Conservation (phyloP, 23 tunicate species). For the Ascidia mentula region DNA sequence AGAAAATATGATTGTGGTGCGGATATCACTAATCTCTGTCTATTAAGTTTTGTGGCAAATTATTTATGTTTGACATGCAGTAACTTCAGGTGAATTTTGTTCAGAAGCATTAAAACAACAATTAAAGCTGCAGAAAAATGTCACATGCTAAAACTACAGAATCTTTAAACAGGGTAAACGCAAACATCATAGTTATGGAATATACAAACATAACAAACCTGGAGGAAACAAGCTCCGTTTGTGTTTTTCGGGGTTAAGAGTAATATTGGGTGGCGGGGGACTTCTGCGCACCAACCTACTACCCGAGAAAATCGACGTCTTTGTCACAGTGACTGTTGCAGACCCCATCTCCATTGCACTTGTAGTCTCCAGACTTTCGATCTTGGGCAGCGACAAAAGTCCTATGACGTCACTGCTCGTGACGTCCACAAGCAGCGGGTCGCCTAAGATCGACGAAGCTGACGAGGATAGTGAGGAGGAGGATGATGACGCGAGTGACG, state of each 20-base stretch:
- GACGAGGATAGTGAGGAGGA: constrained; percentile 49
- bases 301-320: constrained; percentile 26
- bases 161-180: no score
- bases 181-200: no score
- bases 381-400: constrained; percentile 43
- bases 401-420: constrained; percentile 50
- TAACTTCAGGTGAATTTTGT: no score
- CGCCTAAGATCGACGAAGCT: constrained; percentile 52
- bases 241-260: constrained; percentile 83
- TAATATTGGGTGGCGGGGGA: constrained; percentile 97
- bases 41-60: no score
- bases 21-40: no score
- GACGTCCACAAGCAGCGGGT: constrained; percentile 41
- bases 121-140: no score
- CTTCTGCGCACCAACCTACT: constrained; percentile 71
- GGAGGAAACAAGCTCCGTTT: constrained; percentile 62
- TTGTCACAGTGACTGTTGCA: constrained; percentile 9
- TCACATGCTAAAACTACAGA: no score
- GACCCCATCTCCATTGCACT: not conserved
- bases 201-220: constrained; percentile 72
- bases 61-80: no score
- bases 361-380: constrained; percentile 26
- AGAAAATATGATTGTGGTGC: no score
- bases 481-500: constrained; percentile 61
- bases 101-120: no score